Evolutionary conservation across 2,113 vertebrate genomes (phyloP).

Genomic region (Grus americana): DNA sequence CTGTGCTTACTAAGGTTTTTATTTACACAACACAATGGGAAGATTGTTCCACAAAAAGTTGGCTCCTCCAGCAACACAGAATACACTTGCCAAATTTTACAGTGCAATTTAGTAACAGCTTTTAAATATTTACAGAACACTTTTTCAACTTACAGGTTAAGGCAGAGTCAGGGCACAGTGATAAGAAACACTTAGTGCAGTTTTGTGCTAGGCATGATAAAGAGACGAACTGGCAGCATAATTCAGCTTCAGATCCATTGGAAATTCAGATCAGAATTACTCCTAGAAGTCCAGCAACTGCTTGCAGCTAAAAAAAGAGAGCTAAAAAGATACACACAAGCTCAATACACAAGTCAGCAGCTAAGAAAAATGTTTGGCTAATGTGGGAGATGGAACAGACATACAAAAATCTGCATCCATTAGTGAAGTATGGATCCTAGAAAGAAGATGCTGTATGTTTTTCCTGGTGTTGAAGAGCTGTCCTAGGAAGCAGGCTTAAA

Average conservation of each 20-base stretch:
- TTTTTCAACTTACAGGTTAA: background rate
- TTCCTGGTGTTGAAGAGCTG: background rate
- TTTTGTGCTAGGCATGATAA: background rate
- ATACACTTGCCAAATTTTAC: slow-evolving; percentile 1
- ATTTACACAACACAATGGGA: slow-evolving; percentile 44
- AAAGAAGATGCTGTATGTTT: background rate
- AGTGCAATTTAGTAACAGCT: slow-evolving; percentile 48
- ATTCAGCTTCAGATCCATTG: background rate
- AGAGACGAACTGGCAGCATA: background rate
- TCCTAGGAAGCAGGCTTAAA: background rate
- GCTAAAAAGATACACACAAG: background rate
- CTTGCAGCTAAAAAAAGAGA: background rate
- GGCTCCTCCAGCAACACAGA: background rate
- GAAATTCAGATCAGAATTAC: background rate
- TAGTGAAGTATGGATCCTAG: background rate
- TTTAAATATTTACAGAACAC: slow-evolving; percentile 34
- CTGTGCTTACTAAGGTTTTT: background rate
- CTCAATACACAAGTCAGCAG: background rate
- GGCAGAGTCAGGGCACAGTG: slow-evolving; percentile 65
- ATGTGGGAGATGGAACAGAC: background rate
- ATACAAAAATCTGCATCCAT: background rate
- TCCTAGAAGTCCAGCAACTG: slow-evolving; percentile 7
- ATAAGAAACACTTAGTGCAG: slow-evolving; percentile 46
- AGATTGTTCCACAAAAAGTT: background rate
- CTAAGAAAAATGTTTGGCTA: background rate